Evolutionary conservation across 2,113 vertebrate species (phyloP), one percentile per base, ranked within the genome.

Genomic region (Pachypanchax playfairii): DNA sequence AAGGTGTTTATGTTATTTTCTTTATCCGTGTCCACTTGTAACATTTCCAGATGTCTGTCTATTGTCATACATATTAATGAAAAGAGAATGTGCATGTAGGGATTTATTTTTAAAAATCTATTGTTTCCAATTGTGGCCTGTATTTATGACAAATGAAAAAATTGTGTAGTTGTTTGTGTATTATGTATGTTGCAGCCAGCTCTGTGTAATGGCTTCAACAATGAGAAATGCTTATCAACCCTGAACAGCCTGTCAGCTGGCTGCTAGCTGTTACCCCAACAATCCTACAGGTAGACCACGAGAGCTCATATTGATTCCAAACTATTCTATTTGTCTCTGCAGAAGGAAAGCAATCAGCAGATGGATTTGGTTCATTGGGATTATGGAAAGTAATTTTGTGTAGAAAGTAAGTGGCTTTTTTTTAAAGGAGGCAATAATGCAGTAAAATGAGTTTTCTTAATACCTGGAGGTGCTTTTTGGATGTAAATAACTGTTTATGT

Each of bases 161-260:
- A 69, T 17, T 65, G 43, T 39, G 33, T 64, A 39, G 65, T 29
- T 63, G 43, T 58, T 22, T 42, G 39, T 70, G 60, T 57, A 44
- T n/a, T 57, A 10, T 50, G 54, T 52, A 58, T 59, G 63, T 67
- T 55, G 38, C 66, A 58, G 60, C 65, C 38, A 26, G 55, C 53
- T 65, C 28, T 75, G 66, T 80, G 71, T 77, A 75, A 85, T 56
- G 31, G 69, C 36, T 67, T 73, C 72, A 70, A 58, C 88, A 90
- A 89, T 90, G 79, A 86, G 80, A 87, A 89, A 84, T 80, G 78
- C 89, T 90, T 90, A 90, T 90, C 89, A 84, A 77, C 64, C 76
- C 56, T 78, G 60, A 33, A 50, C 89, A 90, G 89, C 77, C 83
- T 70, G 75, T 71, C 79, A 75, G 80, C 79, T 66, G 22, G 76